Evolutionary conservation across 1,140 invertebrate species (phyloP), one percentile per base, ranked within the genome.

Genomic region (Drosophila parvula): DNA sequence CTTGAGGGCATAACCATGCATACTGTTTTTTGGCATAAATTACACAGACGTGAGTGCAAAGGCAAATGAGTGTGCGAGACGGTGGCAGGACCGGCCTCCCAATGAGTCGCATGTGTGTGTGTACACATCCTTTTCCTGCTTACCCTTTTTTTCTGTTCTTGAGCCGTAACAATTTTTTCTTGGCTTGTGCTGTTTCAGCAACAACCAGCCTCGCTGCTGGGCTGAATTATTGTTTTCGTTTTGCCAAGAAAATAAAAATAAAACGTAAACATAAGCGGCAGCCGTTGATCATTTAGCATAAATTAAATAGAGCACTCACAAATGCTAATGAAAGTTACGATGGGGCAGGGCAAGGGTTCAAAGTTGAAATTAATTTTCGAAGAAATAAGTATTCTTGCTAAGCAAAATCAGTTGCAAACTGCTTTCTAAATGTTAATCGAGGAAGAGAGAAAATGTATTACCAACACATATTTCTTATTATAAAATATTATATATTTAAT

Each of bases 221-320:
- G 48, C 78, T 83, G 76, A 86, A 88, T 88, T 88, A 86, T 86
- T 79, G 84, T 86, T 86, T 88, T 88, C 83, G 76, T 88, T 85
- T 80, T 83, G 83, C 73, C 64, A 47, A 57, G 79, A 58, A 88
- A 88, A 86, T 86, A 81, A 85, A 86, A 86, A 86, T 83, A 86
- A 86, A 86, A 88, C 67, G 83, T 73, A 69, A 75, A 76, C 71
- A 68, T 63, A 79, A 79, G 83, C 71, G 81, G 70, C 83, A 82
- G 83, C 79, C 82, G 82, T 71, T 85, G 82, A 86, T 85, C 74
- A 81, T 85, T 85, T 85, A 86, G 79, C 81, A 85, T 85, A 85
- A 85, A 78, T 85, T 81, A 67, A 69, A 78, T 57, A 53, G 57
- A 57, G 41, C 41, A 40, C 68, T 63, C 62, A 48, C 73, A 77